Evolutionary conservation across 2,113 vertebrate genomes (phyloP), one percentile per base, ranked within the genome.

Genomic region (Trinectes maculatus): DNA sequence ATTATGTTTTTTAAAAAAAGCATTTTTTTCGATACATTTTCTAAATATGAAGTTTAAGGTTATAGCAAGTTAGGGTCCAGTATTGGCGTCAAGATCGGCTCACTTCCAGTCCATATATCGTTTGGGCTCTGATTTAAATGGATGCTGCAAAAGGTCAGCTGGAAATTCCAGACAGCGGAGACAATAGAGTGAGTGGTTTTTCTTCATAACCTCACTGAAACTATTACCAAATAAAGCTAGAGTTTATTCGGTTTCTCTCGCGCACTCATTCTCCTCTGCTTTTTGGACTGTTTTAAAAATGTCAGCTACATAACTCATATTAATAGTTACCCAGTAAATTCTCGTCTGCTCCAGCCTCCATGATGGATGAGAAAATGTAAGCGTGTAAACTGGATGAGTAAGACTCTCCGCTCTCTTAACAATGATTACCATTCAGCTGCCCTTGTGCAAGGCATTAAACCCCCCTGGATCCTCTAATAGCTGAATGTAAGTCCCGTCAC

Each of bases 401-500:
- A 59, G 39, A 53, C 19, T 65, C 24, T 29, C 19, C 8, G 3
- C 16, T 25, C 25, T 40, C 24, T 13, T 34, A 24, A 24, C 43
- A 69, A 70, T 10, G 19, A 36, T 28, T 34, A 39, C 31, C n/a
- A 22, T 33, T 57, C 31, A 48, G 13, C 28, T 24, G 34, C 64
- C 59, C 10, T 31, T 60, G 37, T 71, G 51, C 77, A 56, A 43
- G 44, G 54, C 46, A 42, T 68, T 36, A 25, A 39, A 34, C 24
- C 34, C 13, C n/a, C 8, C 40, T 12, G 34, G 22, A 22, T 31
- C 15, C 22, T 62, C 34, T 8, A 29, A 34, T 6, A 22, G 33
- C 29, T 2, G 2, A 12, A 29, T 29, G 39, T 44, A 13, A 64
- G 53, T 24, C 51, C 22, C 34, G 8, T 37, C 46, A 5, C 11